Percentiles rank a stretch among this genome's conserved stretches.
phyloP scores from a whole-genome alignment of 2,113 vertebrate species.

The Thalassarche chlororhynchos region DNA sequence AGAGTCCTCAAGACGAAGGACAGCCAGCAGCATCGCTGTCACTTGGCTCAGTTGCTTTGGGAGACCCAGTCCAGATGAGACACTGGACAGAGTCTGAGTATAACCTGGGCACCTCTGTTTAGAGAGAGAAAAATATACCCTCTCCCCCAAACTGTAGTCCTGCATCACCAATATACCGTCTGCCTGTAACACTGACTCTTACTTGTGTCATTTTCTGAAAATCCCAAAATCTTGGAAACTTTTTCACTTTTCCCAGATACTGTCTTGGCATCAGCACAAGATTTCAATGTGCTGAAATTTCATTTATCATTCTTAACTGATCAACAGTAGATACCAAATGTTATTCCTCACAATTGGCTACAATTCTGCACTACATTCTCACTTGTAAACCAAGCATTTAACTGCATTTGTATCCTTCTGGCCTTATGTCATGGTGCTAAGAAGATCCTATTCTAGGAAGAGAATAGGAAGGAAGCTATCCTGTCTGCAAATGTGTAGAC shows the following conservation, averaged over 20 bases:
- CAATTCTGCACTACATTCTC: neutral
- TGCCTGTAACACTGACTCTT: neutral
- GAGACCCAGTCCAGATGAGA: neutral
- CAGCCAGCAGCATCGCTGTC: neutral
- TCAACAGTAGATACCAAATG: neutral
- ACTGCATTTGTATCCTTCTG: neutral
- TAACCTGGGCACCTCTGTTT: neutral
- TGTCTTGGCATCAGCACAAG: neutral
- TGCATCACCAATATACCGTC: neutral
- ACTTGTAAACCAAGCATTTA: neutral
- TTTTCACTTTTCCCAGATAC: neutral
- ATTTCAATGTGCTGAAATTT: neutral
- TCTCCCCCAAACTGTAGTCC: neutral
- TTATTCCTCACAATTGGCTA: neutral
- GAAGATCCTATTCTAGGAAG: neutral
- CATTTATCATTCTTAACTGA: slow-evolving; percentile 15
- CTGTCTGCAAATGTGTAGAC: neutral
- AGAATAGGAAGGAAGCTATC: too few relatives aligned
- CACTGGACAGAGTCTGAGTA: neutral
- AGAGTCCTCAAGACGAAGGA: neutral
- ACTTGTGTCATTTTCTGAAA: neutral
- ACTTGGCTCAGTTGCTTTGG: neutral
- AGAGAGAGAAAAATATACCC: neutral
- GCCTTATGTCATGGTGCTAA: neutral
- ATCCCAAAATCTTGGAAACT: neutral